Percentiles rank a stretch among this genome's conserved stretches.
phyloP scores from a whole-genome alignment of 2,888 invertebrate genomes.

The Leptinotarsa juncta region DNA sequence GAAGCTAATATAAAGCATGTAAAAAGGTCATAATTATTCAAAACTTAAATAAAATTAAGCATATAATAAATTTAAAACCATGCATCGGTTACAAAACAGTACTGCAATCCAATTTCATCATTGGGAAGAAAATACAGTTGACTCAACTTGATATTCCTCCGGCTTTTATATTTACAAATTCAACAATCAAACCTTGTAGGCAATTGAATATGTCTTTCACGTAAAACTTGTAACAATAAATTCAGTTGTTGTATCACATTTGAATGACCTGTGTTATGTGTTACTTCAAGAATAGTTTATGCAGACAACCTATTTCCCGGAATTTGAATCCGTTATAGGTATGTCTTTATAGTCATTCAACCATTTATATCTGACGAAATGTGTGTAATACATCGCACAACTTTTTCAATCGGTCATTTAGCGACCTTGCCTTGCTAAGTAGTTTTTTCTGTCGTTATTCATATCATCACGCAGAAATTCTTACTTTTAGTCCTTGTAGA shows the following conservation, averaged over 20 bases:
- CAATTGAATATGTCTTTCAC: slow-evolving; percentile 12
- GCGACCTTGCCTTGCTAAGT: slow-evolving; percentile 1
- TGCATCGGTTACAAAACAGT: too few relatives aligned
- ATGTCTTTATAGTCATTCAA: slow-evolving; percentile 4
- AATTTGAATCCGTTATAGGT: slow-evolving; percentile 21
- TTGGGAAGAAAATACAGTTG: too few relatives aligned
- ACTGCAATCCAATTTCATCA: too few relatives aligned
- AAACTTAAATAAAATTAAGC: too few relatives aligned
- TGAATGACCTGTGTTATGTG: slow-evolving; percentile 3
- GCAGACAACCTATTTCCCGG: slow-evolving; percentile 19
- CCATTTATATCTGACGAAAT: slow-evolving; percentile 2
- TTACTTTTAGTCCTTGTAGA: background rate
- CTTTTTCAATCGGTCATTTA: slow-evolving; percentile 1
- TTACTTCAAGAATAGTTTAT: slow-evolving; percentile 13
- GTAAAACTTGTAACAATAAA: slow-evolving; percentile 24
- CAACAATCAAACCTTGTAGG: background rate
- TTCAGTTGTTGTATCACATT: slow-evolving; percentile 24
- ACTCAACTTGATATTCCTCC: background rate
- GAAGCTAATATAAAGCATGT: too few relatives aligned
- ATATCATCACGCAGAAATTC: slow-evolving; percentile 6
- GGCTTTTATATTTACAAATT: background rate
- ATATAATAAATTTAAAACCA: too few relatives aligned
- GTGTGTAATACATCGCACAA: background rate
- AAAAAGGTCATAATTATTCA: too few relatives aligned
- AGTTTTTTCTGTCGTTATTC: background rate